Base-by-base conservation (phyloP, 2,888 invertebrate species). In the Acronicta leporina region DNA sequence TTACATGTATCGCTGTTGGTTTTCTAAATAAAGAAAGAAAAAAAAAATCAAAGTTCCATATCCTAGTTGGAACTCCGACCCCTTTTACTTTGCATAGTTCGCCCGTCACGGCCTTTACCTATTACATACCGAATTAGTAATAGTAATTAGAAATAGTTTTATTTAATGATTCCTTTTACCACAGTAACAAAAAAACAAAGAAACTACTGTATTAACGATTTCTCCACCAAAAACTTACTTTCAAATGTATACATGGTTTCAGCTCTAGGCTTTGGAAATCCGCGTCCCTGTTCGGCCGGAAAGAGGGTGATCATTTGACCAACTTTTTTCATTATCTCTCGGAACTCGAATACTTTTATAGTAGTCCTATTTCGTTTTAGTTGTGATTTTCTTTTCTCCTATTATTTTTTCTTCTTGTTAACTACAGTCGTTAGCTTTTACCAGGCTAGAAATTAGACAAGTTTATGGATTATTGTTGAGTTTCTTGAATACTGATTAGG, bases 241-340 rank as follows among this genome's bases (percentile, higher is more conserved):
- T 1, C 38, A 1, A 49, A 66, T 57, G 0, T 7, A 27, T 68
- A 62, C 38, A 11, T 7, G 10, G 14, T 46, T 15, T 52, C 69
- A 67, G 40, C 50, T 10, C 42, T 33, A 4, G 25, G 59, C 53
- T 84, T 83, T 44, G 59, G n/a, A 63, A 74, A 44, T 48, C 44
- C 78, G 81, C 85, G 33, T 0, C 74, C 57, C 41, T 58, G 78
- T 79, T 75, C 80, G 78, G 74, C 81, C 83, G 85, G 83, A 85
- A 82, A 81, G 82, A 82, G 82, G 82, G 87, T 84, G 88, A 90
- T 92, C 90, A 91, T 91, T 91, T 89, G 85, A 87, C 84, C 85
- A 92, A 92, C 90, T 92, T 92, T 92, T 92, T 92, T 92, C 91
- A 92, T 92, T 92, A 92, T 91, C 91, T 88, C 84, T 66, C 66